Percentiles rank a stretch among this genome's conserved stretches.
These are phyloP conservation scores for Periophthalmodon schlosseri DNA, from an alignment of 2,113 vertebrate species.

Conservation along the genomic window DNA sequence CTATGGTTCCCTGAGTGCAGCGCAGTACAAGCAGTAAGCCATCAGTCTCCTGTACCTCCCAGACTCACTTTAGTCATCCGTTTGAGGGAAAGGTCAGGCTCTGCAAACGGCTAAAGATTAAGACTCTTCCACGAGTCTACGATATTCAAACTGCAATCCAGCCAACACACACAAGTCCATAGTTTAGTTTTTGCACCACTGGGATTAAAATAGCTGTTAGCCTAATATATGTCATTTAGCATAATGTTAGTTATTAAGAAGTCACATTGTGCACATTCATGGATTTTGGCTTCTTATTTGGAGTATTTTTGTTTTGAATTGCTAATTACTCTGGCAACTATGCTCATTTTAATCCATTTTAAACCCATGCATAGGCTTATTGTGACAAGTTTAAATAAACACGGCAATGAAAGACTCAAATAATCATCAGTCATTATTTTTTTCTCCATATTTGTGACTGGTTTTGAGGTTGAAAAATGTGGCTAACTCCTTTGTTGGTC, in stretches of 20 bases:
- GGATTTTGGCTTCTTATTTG: not conserved
- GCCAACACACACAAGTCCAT: not conserved
- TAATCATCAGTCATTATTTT: no score
- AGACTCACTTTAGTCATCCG: conserved; percentile 20
- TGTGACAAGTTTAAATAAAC: no score
- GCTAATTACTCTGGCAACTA: no score
- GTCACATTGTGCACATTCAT: not conserved
- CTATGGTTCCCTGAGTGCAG: not conserved
- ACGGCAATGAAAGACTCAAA: no score
- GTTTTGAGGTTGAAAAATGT: no score
- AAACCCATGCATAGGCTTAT: no score
- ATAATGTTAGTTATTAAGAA: not conserved
- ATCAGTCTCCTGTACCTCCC: conserved; percentile 8
- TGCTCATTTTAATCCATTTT: no score
- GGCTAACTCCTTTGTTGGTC: no score
- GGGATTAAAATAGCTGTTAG: not conserved
- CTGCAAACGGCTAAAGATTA: conserved; percentile 25
- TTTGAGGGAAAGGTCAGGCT: conserved; percentile 31
- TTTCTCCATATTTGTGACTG: no score
- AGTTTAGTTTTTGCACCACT: not conserved
- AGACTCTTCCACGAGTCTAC: conserved; percentile 6
- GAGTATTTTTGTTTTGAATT: no score
- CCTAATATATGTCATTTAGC: not conserved
- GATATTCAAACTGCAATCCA: not conserved
- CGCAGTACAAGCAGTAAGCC: conserved; percentile 11